Conservation (phyloP, 2,113 vertebrate genomes). For the Dromiciops gliroides region DNA sequence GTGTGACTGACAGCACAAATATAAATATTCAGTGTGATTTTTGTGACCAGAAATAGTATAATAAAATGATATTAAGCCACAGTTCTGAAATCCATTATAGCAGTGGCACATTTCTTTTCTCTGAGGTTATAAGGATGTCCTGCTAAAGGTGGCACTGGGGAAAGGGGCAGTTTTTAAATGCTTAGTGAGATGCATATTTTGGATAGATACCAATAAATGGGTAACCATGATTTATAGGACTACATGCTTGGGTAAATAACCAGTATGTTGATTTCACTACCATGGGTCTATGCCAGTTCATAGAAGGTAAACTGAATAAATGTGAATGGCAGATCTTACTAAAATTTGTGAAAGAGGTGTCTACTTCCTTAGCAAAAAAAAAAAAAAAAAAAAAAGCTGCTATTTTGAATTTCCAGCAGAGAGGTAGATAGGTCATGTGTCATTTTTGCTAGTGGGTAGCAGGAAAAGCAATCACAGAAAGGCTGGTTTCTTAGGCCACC, state of each 20-base stretch:
- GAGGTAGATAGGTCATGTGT: conserved; percentile 58
- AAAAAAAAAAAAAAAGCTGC: conserved; percentile 25
- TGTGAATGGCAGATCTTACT: background rate
- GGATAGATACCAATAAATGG: conserved; percentile 20
- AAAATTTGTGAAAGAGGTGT: conserved; percentile 23
- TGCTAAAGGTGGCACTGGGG: background rate
- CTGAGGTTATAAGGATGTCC: background rate
- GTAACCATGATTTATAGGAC: background rate
- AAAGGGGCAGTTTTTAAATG: conserved; percentile 43
- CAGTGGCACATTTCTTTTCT: conserved; percentile 69
- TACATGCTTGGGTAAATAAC: conserved; percentile 10
- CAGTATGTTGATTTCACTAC: conserved; percentile 9
- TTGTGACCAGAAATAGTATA: conserved; percentile 60
- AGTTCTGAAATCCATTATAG: conserved; percentile 69
- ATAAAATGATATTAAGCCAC: conserved; percentile 74
- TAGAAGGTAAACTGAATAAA: conserved; percentile 33
- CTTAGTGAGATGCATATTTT: conserved; percentile 28
- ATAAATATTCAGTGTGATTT: conserved; percentile 69
- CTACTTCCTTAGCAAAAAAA: conserved; percentile 34
- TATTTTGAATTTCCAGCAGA: conserved; percentile 66
- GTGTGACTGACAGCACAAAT: conserved; percentile 69
- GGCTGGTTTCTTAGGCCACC: conserved; percentile 46
- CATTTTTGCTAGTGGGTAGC: conserved; percentile 61
- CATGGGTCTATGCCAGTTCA: background rate
- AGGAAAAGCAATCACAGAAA: conserved; percentile 35